Conservation (phyloP, 2,888 invertebrate species). For the Cephus runcator region DNA sequence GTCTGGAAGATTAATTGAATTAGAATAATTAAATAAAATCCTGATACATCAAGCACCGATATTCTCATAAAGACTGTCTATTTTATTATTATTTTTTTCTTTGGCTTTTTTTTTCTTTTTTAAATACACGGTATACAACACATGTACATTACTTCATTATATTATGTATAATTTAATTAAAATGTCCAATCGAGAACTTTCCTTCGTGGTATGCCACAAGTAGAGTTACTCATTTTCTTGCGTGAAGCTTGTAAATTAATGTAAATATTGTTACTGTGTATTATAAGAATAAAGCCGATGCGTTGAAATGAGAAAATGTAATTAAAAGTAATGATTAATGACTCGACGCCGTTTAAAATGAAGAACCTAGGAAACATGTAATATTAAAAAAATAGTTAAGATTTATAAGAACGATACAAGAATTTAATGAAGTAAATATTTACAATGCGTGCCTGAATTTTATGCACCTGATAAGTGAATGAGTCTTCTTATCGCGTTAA, state of each 20-base stretch:
- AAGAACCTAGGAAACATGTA: too few relatives aligned
- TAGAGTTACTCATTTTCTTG: neutral
- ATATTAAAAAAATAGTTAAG: too few relatives aligned
- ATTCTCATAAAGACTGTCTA: neutral
- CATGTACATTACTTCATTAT: neutral
- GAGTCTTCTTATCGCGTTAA: neutral
- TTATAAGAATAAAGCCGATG: neutral
- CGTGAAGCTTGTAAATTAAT: slow-evolving; percentile 36
- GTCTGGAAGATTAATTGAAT: neutral
- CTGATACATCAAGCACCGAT: neutral
- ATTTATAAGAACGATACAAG: neutral
- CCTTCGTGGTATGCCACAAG: neutral
- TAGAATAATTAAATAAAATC: neutral
- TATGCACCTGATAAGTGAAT: neutral
- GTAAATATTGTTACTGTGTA: slow-evolving; percentile 2
- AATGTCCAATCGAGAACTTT: neutral
- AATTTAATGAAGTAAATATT: neutral
- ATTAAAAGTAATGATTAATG: neutral
- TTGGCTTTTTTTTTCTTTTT: neutral
- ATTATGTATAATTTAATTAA: neutral
- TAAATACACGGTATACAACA: neutral
- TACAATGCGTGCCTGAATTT: neutral
- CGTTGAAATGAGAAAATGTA: neutral
- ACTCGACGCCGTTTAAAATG: neutral
- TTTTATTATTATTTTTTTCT: neutral